phyloP scores from a whole-genome alignment of 2,888 invertebrate species.

The Trichogramma dendrolimi region DNA sequence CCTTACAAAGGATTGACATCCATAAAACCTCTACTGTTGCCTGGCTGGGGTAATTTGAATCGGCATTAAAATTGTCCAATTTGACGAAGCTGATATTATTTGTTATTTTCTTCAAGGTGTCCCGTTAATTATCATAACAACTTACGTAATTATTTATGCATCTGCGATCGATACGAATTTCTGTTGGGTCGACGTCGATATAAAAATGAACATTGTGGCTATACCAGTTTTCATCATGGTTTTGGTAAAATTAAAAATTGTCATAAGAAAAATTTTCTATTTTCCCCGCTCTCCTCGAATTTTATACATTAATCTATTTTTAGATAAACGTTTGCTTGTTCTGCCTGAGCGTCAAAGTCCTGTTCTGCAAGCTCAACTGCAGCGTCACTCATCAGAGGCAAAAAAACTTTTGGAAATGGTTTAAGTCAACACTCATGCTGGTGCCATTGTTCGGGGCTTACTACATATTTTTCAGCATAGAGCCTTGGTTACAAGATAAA shows the following conservation, averaged over 20 bases:
- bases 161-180: constrained; percentile 6
- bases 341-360: constrained; percentile 9
- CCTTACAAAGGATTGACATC: constrained; percentile 8
- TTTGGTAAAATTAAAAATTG: constrained; percentile 8
- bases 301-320: neutral
- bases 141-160: constrained; percentile 6
- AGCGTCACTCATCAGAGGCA: constrained; percentile 7
- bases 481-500: constrained; percentile 11
- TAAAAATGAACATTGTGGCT: constrained; percentile 9
- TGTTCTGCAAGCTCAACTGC: constrained; percentile 18
- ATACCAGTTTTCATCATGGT: constrained; percentile 12
- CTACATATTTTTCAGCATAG: constrained; percentile 12
- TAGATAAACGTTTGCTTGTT: constrained; percentile 18
- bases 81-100: too few relatives aligned
- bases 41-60: constrained; percentile 8
- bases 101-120: neutral
- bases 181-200: constrained; percentile 16
- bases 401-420: constrained; percentile 17
- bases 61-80: neutral
- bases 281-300: neutral
- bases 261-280: neutral
- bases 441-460: constrained; percentile 19
- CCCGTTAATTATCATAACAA: constrained; percentile 8
- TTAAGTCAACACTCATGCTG: constrained; percentile 18
- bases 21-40: constrained; percentile 10